Conservation (phyloP, 2,888 invertebrate species). For the Perithous albicinctus region DNA sequence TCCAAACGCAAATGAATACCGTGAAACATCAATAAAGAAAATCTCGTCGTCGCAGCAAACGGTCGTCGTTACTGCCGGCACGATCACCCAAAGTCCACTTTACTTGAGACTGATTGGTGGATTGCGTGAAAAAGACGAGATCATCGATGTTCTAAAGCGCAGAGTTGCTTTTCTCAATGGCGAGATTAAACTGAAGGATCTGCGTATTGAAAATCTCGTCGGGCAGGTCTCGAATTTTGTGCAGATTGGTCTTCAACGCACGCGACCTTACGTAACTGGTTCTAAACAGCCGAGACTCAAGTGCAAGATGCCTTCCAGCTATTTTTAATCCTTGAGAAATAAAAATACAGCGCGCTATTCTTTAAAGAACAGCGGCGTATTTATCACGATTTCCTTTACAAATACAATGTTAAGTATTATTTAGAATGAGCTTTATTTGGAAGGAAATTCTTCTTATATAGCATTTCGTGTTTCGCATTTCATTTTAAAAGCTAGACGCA, state of each 20-base stretch:
- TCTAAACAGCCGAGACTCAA: slow-evolving; percentile 63
- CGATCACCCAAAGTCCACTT: slow-evolving; percentile 44
- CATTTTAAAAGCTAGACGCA: not conserved
- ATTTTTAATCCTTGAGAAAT: no score
- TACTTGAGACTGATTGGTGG: slow-evolving; percentile 84
- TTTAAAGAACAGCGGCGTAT: not conserved
- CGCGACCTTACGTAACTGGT: slow-evolving; percentile 65
- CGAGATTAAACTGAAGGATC: slow-evolving; percentile 88
- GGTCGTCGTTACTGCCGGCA: not conserved
- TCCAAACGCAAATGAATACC: not conserved
- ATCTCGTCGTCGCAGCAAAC: not conserved
- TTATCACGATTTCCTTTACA: no score
- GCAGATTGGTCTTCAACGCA: slow-evolving; percentile 54
- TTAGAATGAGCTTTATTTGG: not conserved
- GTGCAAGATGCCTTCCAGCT: slow-evolving; percentile 23
- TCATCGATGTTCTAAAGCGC: slow-evolving; percentile 86
- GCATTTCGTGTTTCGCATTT: not conserved
- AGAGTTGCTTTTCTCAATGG: slow-evolving; percentile 88
- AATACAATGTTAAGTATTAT: not conserved
- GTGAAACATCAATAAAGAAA: not conserved
- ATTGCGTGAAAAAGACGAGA: slow-evolving; percentile 86
- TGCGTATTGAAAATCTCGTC: slow-evolving; percentile 83
- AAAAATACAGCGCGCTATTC: no score
- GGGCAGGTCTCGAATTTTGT: slow-evolving; percentile 47
- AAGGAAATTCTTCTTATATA: not conserved